Evolutionary conservation across 1,140 invertebrate species (phyloP), one percentile per base, ranked within the genome.

Genomic region (Bombyx mandarina): DNA sequence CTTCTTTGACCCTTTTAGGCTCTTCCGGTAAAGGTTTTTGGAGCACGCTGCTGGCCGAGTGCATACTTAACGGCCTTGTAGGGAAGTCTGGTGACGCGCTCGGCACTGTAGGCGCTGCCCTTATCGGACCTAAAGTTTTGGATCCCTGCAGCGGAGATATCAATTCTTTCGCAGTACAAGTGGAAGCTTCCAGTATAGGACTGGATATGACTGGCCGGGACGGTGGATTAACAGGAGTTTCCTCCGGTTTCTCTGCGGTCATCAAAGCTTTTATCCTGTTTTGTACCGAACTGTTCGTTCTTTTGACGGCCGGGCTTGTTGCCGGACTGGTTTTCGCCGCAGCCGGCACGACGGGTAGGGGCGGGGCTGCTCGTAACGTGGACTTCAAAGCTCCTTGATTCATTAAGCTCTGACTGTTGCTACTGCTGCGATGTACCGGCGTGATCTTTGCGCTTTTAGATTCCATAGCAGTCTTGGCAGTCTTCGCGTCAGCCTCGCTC

Each of bases 121-220:
- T 85, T 7, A 88, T 67, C 3, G 90, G 90, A 1, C 90, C 82
- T 65, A 91, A 83, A 0, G 88, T 88, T 67, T 88, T 85, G 3
- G 83, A 77, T 5, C 78, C 79, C 68, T 88, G 85, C 1, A 91
- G 71, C 0, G 89, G 90, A 3, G 89, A 90, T 49, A 91, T 90
- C 8, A 94, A 67, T 58, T 94, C 92, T 62, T 93, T 92, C 0
- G 93, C 93, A 1, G 93, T 92, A 61, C 93, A 92, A 0, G 94
- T 95, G 0, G 94, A 95, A 3, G 91, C 91, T 67, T 95, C 93
- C 12, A 96, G 77, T 35, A 94, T 93, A 0, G 94, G 95, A 60
- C 92, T 93, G 22, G 94, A 94, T 57, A 96, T 96, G 8, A 94
- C 88, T 0, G 93, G 94, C 66, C 93, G 89, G 0, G 91, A 89